Evolutionary conservation across 2,888 invertebrate species (phyloP).

Genomic region (Parascotia fuliginaria): DNA sequence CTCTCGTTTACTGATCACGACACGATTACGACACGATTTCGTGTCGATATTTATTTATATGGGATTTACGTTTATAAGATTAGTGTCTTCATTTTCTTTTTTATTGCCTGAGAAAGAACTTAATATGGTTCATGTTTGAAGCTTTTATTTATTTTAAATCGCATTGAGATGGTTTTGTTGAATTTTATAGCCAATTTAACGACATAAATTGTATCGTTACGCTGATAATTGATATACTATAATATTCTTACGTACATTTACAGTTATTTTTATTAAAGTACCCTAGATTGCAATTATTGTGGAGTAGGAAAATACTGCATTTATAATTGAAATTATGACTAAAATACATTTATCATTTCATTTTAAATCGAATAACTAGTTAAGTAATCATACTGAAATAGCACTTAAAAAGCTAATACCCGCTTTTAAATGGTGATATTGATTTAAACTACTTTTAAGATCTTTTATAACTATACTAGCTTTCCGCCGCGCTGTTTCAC

Average conservation of each 20-base stretch:
- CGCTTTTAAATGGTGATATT: no score
- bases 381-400: no score
- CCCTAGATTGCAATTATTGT: no score
- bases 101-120: conserved; percentile 13
- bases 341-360: no score
- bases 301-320: no score
- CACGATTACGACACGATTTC: conserved; percentile 54
- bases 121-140: conserved; percentile 3
- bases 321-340: no score
- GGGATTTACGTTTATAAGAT: conserved; percentile 19
- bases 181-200: background rate
- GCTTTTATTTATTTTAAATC: conserved; percentile 15
- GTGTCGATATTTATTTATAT: conserved; percentile 26
- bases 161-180: background rate
- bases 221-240: background rate
- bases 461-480: no score
- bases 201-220: background rate
- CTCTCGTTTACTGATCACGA: conserved; percentile 51
- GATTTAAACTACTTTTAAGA: no score
- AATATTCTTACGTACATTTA: background rate
- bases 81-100: conserved; percentile 24
- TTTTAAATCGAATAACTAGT: no score
- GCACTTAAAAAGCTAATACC: no score
- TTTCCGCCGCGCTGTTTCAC: no score
- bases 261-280: no score